Evolutionary conservation across 2,797 vertebrate species (phyloP), one percentile per base, ranked within the genome.

Genomic region (Lates japonicus): DNA sequence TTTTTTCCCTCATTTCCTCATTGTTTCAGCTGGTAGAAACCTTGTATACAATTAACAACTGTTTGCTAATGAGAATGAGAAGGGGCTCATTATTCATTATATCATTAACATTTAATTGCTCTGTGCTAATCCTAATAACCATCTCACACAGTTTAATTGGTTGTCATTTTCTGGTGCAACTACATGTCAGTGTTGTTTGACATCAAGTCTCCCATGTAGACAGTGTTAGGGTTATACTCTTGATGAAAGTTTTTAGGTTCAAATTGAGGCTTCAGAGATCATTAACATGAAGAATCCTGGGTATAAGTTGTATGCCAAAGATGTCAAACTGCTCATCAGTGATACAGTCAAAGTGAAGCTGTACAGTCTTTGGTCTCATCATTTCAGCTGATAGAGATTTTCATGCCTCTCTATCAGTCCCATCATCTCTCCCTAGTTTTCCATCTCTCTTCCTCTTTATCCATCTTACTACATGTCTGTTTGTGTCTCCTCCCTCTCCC

Each of bases 81-180:
- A 69, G 84, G 68, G 83, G 70, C 88, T 89, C 88, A 88, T 93
- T 89, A 88, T 87, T 93, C 90, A 93, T 91, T 86, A 90, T 79
- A 86, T 92, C 88, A 88, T 92, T 92, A 93, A 84, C 87, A 83
- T 90, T 92, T 90, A 88, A 94, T 92, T 90, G 76, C 87, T 88
- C 88, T 44, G 68, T 86, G 90, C 87, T 88, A 90, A 91, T 93
- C 88, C 89, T 91, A 91, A 90, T 90, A 90, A 89, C 86, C 79
- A 87, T 90, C 90, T 87, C 72, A 42, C 68, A 57, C 60, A 25
- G 65, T 90, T 89, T 90, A 91, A 93, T 90, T 74, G 73, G 64
- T 79, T 87, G 82, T 88, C 90, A 82, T 76, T 87, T 90, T 86
- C 66, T 74, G 72, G 46, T 67, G 62, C 3, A 46, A 80, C 41